phyloP scores from a whole-genome alignment of 1,140 invertebrate species.

The Aricia agestis region DNA sequence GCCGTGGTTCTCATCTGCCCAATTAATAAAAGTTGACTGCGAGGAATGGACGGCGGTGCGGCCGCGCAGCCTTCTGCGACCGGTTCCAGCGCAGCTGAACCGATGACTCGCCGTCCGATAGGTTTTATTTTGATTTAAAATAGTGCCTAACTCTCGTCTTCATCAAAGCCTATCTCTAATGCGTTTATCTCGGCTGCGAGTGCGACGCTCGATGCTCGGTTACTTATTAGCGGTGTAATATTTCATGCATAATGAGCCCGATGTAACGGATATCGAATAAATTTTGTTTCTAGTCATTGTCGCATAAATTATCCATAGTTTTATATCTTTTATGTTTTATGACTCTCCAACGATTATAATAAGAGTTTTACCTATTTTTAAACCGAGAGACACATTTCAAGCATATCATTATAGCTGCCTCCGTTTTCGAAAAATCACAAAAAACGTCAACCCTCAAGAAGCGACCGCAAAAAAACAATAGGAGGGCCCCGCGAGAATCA shows the following conservation, averaged over 20 bases:
- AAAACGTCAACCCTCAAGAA: background rate
- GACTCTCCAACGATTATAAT: background rate
- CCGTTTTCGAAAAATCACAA: background rate
- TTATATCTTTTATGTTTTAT: background rate
- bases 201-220: background rate
- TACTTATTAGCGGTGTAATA: slow-evolving; percentile 1
- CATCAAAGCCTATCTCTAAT: slow-evolving; percentile 34
- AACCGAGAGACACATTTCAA: too few relatives aligned
- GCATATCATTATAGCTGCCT: background rate
- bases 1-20: slow-evolving; percentile 71
- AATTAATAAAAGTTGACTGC: slow-evolving; percentile 75
- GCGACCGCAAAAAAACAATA: background rate
- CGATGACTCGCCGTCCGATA: slow-evolving; percentile 42
- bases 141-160: slow-evolving; percentile 5
- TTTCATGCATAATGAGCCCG: slow-evolving; percentile 2
- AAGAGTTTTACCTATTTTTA: too few relatives aligned
- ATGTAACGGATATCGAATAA: background rate
- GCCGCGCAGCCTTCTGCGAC: slow-evolving; percentile 43
- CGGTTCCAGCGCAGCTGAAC: slow-evolving; percentile 67
- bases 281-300: background rate
- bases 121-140: slow-evolving; percentile 69
- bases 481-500: background rate
- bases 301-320: slow-evolving; percentile 1
- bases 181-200: slow-evolving; percentile 11
- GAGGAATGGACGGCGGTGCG: slow-evolving; percentile 60